Conservation (phyloP, 1,140 invertebrate genomes). For the Drosophila sp. region DNA sequence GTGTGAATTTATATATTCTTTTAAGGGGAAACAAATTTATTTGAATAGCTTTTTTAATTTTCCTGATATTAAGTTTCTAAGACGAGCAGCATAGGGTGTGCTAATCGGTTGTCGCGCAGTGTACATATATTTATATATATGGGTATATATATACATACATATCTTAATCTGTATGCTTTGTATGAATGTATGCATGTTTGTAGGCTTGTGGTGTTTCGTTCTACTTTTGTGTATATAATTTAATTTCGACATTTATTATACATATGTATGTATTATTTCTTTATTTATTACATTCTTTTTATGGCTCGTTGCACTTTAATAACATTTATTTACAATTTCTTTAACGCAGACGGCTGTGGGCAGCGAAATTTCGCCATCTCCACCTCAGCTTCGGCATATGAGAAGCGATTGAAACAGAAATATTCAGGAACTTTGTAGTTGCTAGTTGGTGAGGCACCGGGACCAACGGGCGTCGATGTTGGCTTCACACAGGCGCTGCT, state of each 20-base stretch:
- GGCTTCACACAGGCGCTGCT: constrained; percentile 87
- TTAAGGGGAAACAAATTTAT: too few relatives aligned
- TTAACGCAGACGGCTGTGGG: constrained; percentile 87
- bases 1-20: too few relatives aligned
- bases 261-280: constrained; percentile 31
- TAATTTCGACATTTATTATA: constrained; percentile 34
- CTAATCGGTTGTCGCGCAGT: too few relatives aligned
- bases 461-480: constrained; percentile 87
- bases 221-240: constrained; percentile 5
- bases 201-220: neutral
- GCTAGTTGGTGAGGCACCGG: constrained; percentile 89
- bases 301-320: constrained; percentile 30
- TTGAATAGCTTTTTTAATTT: too few relatives aligned
- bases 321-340: constrained; percentile 51
- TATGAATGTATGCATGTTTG: neutral
- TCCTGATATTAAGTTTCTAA: too few relatives aligned
- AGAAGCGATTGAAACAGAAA: constrained; percentile 91
- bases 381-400: constrained; percentile 93
- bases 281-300: constrained; percentile 48
- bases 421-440: constrained; percentile 95
- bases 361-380: constrained; percentile 92
- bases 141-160: neutral
- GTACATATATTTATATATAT: neutral
- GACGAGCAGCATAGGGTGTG: too few relatives aligned
- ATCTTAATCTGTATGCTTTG: neutral